Conservation (phyloP, 2,888 invertebrate species). For the Stictocephala bisonia region DNA sequence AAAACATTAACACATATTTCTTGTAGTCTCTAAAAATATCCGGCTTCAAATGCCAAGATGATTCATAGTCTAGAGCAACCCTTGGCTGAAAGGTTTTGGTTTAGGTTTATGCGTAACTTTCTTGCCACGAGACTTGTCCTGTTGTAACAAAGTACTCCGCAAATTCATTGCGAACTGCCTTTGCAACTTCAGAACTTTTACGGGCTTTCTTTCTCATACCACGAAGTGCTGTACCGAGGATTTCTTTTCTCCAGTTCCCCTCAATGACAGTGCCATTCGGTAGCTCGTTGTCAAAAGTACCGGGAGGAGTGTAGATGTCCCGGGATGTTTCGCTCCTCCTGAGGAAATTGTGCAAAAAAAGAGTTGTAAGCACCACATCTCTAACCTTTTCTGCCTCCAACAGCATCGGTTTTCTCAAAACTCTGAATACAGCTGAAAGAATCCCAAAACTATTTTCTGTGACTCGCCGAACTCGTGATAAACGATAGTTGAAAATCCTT, state of each 20-base stretch:
- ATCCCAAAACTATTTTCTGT: slow-evolving; percentile 59
- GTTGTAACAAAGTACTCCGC: slow-evolving; percentile 14
- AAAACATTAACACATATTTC: too few species aligned
- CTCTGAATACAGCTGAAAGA: slow-evolving; percentile 51
- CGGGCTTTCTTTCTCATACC: slow-evolving; percentile 17
- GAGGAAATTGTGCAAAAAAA: slow-evolving; percentile 57
- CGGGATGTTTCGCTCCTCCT: slow-evolving; percentile 52
- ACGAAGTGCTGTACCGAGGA: slow-evolving; percentile 5
- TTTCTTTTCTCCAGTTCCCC: slow-evolving; percentile 13
- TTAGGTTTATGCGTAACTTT: slow-evolving; percentile 13
- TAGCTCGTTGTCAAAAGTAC: slow-evolving; percentile 27
- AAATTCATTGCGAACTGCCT: slow-evolving; percentile 11
- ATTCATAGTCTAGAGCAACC: neutral
- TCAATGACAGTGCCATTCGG: slow-evolving; percentile 13
- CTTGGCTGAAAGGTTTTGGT: slow-evolving; percentile 8
- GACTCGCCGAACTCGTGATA: slow-evolving; percentile 56
- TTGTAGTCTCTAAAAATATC: neutral
- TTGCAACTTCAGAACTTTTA: slow-evolving; percentile 28
- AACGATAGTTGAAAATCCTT: slow-evolving; percentile 60
- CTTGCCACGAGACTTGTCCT: slow-evolving; percentile 9
- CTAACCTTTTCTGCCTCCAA: slow-evolving; percentile 55
- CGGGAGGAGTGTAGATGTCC: slow-evolving; percentile 6
- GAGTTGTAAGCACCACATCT: slow-evolving; percentile 53
- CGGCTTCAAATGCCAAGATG: neutral
- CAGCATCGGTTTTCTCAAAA: slow-evolving; percentile 56